Conservation (phyloP, 2,113 vertebrate genomes). For the Corythaeola cristata region DNA sequence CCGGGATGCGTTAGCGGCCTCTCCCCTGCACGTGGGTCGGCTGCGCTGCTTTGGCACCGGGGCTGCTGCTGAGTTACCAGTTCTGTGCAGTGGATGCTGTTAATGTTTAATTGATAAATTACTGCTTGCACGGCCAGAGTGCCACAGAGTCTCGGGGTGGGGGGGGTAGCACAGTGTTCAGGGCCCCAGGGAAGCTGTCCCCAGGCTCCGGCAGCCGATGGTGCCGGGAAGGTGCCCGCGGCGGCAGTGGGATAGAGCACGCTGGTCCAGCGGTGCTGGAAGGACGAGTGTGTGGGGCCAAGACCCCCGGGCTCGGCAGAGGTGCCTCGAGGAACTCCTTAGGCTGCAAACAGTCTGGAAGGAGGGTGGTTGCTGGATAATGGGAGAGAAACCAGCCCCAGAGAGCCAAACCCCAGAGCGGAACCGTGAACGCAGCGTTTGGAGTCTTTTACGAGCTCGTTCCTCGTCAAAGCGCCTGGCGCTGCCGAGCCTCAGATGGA, state of each 20-base stretch:
- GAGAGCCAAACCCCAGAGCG: background rate
- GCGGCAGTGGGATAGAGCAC: fast-evolving
- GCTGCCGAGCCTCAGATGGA: background rate
- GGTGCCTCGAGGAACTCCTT: fast-evolving
- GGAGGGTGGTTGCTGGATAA: background rate
- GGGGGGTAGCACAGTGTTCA: fast-evolving
- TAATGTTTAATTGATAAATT: background rate
- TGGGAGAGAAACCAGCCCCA: background rate
- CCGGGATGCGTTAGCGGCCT: background rate
- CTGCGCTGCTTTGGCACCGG: background rate
- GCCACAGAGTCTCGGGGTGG: background rate
- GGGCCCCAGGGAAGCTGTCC: background rate
- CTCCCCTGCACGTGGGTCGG: fast-evolving
- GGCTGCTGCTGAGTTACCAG: background rate
- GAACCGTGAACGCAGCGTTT: fast-evolving
- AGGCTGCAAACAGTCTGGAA: background rate
- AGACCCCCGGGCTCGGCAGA: fast-evolving
- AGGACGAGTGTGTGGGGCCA: background rate
- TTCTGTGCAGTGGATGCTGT: background rate
- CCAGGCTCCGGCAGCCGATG: fast-evolving
- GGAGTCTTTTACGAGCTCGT: background rate
- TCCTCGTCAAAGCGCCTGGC: background rate
- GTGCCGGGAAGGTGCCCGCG: background rate
- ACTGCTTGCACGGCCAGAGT: fast-evolving
- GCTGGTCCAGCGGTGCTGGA: fast-evolving